Conservation (phyloP, 2,113 vertebrate genomes). For the Dinomys branickii region DNA sequence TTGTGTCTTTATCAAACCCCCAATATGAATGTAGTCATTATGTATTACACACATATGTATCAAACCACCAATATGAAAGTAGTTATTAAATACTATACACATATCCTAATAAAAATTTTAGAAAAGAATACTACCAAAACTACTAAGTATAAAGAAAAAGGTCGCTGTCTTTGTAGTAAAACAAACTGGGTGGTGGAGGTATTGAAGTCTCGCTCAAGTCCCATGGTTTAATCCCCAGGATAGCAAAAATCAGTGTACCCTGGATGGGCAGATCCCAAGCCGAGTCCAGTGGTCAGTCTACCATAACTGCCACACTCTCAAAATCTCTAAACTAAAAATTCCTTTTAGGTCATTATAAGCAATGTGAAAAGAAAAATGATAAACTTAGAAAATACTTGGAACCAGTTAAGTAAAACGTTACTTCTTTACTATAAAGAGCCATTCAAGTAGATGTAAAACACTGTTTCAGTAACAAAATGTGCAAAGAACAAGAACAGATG, state of each 20-base stretch:
- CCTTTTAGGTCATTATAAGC: neutral
- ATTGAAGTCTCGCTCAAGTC: neutral
- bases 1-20: no score
- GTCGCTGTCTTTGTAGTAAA: neutral
- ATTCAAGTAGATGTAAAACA: conserved; percentile 28
- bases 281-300: neutral
- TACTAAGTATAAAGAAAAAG: neutral
- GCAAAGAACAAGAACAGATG: neutral
- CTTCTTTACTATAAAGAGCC: neutral
- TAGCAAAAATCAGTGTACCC: neutral
- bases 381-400: conserved; percentile 29
- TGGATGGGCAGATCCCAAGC: neutral
- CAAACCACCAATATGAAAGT: neutral
- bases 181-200: neutral
- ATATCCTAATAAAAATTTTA: neutral
- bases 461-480: neutral
- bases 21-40: no score
- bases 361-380: neutral
- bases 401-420: neutral
- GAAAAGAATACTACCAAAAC: neutral
- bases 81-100: neutral
- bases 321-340: neutral
- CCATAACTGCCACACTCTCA: neutral
- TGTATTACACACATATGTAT: no score
- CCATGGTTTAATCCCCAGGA: neutral